These are phyloP conservation scores for Scaptodrosophila latifasciaeformis DNA, from an alignment of 2,888 invertebrate genomes.

Conservation along the genomic window DNA sequence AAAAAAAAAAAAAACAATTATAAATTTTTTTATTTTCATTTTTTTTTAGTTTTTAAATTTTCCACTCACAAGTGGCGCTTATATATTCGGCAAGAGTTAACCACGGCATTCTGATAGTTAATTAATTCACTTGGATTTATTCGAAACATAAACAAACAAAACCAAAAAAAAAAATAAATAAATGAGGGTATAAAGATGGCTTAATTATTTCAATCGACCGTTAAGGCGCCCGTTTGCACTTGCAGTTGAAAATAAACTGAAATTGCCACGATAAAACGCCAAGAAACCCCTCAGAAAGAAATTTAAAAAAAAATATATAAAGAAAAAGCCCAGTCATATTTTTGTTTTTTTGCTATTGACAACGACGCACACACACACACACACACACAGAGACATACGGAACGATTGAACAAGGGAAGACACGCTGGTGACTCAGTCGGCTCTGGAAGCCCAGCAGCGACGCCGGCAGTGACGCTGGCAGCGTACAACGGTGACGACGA, in stretches of 20 bases:
- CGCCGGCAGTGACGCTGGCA: too few species aligned
- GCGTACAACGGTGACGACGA: too few species aligned
- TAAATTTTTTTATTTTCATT: too few species aligned
- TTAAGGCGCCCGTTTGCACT: conserved; percentile 46
- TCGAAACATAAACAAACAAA: not conserved
- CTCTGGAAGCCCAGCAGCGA: too few species aligned
- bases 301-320: not conserved
- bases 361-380: conserved; percentile 48
- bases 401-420: not conserved
- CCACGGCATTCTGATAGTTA: conserved; percentile 33
- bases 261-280: conserved; percentile 21
- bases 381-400: not conserved
- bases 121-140: not conserved
- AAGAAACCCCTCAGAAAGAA: conserved; percentile 1
- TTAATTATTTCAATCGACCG: too few species aligned
- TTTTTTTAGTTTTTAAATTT: too few species aligned
- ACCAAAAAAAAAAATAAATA: not conserved
- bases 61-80: too few species aligned
- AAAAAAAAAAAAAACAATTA: not conserved
- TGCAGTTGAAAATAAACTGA: conserved; percentile 51
- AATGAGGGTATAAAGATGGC: too few species aligned
- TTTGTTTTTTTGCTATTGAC: conserved; percentile 30
- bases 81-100: not conserved
- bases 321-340: conserved; percentile 39
- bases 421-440: conserved; percentile 36